phyloP scores from a whole-genome alignment of 2,888 invertebrate species.

The Alitta virens region DNA sequence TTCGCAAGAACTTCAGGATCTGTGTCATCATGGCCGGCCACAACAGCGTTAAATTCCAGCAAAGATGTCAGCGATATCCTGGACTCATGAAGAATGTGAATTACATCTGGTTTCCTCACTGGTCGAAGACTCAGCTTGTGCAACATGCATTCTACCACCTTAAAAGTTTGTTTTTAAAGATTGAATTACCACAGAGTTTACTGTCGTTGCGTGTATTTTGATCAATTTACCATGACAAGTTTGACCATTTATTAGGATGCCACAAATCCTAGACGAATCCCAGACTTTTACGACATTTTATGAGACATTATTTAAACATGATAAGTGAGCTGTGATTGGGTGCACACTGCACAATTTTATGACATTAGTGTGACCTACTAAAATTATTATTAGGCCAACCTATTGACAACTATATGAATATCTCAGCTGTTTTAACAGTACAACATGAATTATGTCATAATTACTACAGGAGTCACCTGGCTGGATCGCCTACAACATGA shows the following conservation, averaged over 20 bases:
- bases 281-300: too few relatives aligned
- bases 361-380: too few relatives aligned
- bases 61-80: slow-evolving; percentile 50
- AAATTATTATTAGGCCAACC: too few relatives aligned
- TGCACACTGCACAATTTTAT: too few relatives aligned
- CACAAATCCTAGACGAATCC: too few relatives aligned
- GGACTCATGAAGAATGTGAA: slow-evolving; percentile 52
- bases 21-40: slow-evolving; percentile 45
- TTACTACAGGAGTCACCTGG: slow-evolving; percentile 48
- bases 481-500: slow-evolving; percentile 47
- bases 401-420: too few relatives aligned
- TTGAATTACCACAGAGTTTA: too few relatives aligned
- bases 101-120: slow-evolving; percentile 55
- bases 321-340: too few relatives aligned
- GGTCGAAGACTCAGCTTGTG: slow-evolving; percentile 52
- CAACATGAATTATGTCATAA: neutral
- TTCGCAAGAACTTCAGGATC: slow-evolving; percentile 53
- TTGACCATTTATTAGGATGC: too few relatives aligned
- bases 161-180: slow-evolving; percentile 38
- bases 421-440: neutral
- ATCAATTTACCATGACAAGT: too few relatives aligned
- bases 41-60: slow-evolving; percentile 43
- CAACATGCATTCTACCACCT: slow-evolving; percentile 52
- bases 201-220: too few relatives aligned
- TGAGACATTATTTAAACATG: too few relatives aligned